These are phyloP conservation scores for Aricia artaxerxes DNA, from an alignment of 2,888 invertebrate species.

Conservation along the genomic window DNA sequence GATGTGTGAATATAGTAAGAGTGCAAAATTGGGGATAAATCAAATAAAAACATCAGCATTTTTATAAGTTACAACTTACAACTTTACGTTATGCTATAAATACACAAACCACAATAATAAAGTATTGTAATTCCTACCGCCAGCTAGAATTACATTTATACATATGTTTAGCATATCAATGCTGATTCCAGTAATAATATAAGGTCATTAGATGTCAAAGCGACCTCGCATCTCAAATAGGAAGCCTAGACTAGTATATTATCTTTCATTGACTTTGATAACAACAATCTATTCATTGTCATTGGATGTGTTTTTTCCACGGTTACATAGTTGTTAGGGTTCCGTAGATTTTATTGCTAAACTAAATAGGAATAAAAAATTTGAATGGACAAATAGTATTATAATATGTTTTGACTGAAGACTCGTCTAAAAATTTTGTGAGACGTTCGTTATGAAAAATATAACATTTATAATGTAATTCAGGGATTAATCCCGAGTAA, in stretches of 20 bases:
- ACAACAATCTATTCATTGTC: conserved; percentile 40
- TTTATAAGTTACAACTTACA: background rate
- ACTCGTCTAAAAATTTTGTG: background rate
- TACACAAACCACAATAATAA: conserved; percentile 5
- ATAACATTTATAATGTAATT: too few relatives aligned
- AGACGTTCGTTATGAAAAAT: background rate
- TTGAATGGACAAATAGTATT: background rate
- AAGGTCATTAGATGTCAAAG: conserved; percentile 37
- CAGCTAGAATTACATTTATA: conserved; percentile 1
- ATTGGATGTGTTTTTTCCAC: conserved; percentile 29
- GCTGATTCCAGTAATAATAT: conserved; percentile 32
- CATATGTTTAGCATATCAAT: conserved; percentile 14
- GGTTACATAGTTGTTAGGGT: background rate
- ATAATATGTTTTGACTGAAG: background rate
- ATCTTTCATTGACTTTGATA: conserved; percentile 43
- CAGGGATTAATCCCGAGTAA: too few relatives aligned
- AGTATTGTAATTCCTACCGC: background rate
- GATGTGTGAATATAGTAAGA: background rate
- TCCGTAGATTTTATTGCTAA: background rate
- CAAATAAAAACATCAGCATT: background rate
- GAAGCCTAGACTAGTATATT: conserved; percentile 44
- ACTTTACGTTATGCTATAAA: conserved; percentile 6
- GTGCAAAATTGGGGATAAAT: background rate
- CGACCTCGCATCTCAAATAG: conserved; percentile 46
- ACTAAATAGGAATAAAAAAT: background rate